Base-by-base conservation (phyloP, 1,140 invertebrate species). In the Elysia chlorotica region DNA sequence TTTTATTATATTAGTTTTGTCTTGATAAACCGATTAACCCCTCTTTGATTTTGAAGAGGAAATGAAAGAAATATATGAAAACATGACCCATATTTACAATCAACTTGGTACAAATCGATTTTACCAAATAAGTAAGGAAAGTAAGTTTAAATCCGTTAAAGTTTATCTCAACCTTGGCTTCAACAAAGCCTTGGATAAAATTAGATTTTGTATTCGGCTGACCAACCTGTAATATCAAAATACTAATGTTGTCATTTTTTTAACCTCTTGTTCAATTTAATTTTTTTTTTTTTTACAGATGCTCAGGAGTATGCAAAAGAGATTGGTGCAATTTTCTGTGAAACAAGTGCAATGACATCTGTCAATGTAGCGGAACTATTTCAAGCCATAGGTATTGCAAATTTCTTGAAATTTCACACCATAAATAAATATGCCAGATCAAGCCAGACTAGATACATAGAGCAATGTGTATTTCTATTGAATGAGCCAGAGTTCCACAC, bases 351-450 rank as follows among this genome's bases (percentile, higher is more conserved):
- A 76, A 98, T 99, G 90, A 99, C 96, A 71, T 96, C 96, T 81
- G 96, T 97, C 92, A 99, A 99, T 89, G 97, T 99, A 74, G 98
- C 98, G 87, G 96, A 99, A 88, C 97, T 99, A 89, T 99, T 99
- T 90, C 91, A 97, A 89, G 96, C 95, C 85, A 99, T 99, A 89
- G 96, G 96, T 97, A 89, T 63, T 17, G 4, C 14, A 10, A 31
- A 31, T 17, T 5, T 17, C 28, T 63, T 35, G 6, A 31, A 5
- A 31, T 10, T 17, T 63, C 5, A 10, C 10, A 59, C 6, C 14
- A 10, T 25, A 19, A 10, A 10, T 59, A 10, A 6, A 59, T 59
- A 10, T 19, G 14, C 56, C 56, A 10, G 25, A 59, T 17, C 14
- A 25, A 6, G 10, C 10, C 6, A 6, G 10, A 59, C 14, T 59